Evolutionary conservation across 2,113 vertebrate species (phyloP), one percentile per base, ranked within the genome.

Genomic region (Bucco capensis): DNA sequence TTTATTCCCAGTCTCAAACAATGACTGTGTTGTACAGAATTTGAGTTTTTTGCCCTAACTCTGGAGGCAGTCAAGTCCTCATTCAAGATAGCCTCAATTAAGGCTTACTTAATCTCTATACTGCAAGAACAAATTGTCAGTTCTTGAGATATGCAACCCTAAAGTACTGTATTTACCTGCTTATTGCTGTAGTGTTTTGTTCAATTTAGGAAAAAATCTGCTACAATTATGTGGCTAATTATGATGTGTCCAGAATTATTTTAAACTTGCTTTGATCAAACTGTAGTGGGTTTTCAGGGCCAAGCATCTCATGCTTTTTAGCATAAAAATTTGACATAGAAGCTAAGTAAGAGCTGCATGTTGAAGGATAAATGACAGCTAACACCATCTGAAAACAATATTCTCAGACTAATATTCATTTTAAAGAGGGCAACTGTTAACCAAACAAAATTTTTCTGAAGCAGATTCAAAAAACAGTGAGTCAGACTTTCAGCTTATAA

Each of bases 261-360:
- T 66, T 21, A 5, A 35, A 13, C 9, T 31, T 61, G 7, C 19
- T 66, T 54, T 19, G 8, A 13, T 30, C 6, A 24, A 44, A 38
- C 0, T 5, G 21, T 22, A 50, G 18, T 16, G 12, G 18, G 4
- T 28, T 71, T 61, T 40, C 8, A 18, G 1, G 3, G 13, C 5
- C 7, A 42, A 3, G 5, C 3, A 1, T 25, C 14, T 47, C 9
- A 1, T n/a, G 14, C 23, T 77, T 53, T 31, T 50, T 12, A 14
- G 28, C 6, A 7, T 25, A 5, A 1, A 40, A 2, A 3, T 24
- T 37, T 49, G 22, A 49, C 7, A 3, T 10, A 12, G 1, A 42
- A 1, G 42, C 28, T 25, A n/a, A 25, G 14, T 21, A 11, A 14
- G 25, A 72, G 22, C 14, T 42, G 4, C 2, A 2, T 28, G 2